phyloP scores from a whole-genome alignment of 2,797 vertebrate genomes.

The Pangasius macronema region DNA sequence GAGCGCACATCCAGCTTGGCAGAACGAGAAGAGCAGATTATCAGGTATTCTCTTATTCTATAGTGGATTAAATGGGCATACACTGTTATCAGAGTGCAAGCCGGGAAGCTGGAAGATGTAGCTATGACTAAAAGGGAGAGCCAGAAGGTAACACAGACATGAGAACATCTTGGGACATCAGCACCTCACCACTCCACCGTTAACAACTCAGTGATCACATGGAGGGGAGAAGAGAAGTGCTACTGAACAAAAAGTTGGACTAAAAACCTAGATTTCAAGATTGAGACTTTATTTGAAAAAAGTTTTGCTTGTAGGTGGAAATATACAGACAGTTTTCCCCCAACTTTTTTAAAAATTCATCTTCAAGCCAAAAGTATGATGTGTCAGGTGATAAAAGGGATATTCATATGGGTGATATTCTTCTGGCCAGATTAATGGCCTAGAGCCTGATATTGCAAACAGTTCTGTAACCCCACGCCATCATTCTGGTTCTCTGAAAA shows the following conservation, averaged over 20 bases:
- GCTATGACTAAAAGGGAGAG: background rate
- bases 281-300: background rate
- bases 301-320: background rate
- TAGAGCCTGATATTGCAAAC: background rate
- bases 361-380: background rate
- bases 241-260: background rate
- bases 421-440: background rate
- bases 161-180: background rate
- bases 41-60: background rate
- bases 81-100: background rate
- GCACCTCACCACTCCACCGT: background rate
- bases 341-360: background rate
- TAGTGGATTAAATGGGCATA: background rate
- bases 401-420: conserved; percentile 4
- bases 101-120: background rate
- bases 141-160: background rate
- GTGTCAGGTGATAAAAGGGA: background rate
- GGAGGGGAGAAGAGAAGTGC: background rate
- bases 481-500: background rate
- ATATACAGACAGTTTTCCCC: background rate
- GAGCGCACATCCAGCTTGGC: background rate
- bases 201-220: background rate
- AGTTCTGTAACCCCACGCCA: background rate
- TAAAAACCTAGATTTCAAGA: background rate
- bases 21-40: background rate